Evolutionary conservation across 1,140 invertebrate genomes (phyloP), one percentile per base, ranked within the genome.

Genomic region (Eumaeus atala): DNA sequence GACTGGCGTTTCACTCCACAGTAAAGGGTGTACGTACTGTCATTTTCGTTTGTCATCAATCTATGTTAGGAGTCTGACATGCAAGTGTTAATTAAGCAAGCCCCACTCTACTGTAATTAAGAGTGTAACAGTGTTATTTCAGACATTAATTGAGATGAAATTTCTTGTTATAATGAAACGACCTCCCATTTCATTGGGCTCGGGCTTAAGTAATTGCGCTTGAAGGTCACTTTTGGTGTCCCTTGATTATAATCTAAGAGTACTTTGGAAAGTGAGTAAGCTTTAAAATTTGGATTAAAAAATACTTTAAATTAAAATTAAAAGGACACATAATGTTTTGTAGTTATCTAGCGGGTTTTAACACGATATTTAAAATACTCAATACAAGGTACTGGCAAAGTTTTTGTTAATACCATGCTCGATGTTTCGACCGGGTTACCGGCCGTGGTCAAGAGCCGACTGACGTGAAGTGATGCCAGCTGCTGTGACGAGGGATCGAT

Each of bases 31-130:
- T 67, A 67, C 66, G 64, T 65, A 74, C 77, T 75, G 75, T 81
- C 77, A 81, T 77, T 74, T 74, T 77, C 70, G 70, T 74, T 72
- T 81, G 75, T 81, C 77, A 81, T 81, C 77, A 81, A 81, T 81
- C 77, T 81, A 77, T 74, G 77, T 80, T 80, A 80, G 68, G 67
- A 59, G 52, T 61, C 73, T 78, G 77, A 81, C 77, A 78, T 78
- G 75, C 73, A 78, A 78, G 77, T 81, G 75, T 78, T 81, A 81
- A 81, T 81, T 78, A 77, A 78, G 74, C 72, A 78, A 67, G 67
- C 75, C 74, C 72, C 71, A 81, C 77, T 81, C 77, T 70, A 72
- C 68, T 67, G 72, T 78, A 78, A 81, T 81, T 81, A 81, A 78
- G 77, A 81, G 75, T 81, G 66, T 81, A 77, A 81, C 74, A 74